Conservation (phyloP, 2,797 vertebrate genomes). For the Chelmon rostratus region DNA sequence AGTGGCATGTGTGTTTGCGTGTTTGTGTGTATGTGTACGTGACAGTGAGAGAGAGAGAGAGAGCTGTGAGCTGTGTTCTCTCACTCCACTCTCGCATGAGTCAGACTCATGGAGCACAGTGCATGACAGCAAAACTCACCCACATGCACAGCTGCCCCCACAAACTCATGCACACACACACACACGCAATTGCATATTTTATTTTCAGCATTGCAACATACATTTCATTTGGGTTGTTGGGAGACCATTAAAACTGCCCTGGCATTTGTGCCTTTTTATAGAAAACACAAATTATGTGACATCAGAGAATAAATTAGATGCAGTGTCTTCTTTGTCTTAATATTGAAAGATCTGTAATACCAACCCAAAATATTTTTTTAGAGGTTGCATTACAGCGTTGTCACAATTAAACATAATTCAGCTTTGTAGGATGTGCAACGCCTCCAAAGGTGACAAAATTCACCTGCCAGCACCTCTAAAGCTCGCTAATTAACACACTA, state of each 20-base stretch:
- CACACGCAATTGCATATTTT: constrained; percentile 28
- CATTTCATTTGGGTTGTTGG: constrained; percentile 46
- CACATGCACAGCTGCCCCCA: constrained; percentile 80
- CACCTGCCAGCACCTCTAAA: not conserved
- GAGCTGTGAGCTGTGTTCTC: constrained; percentile 67
- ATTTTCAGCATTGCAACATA: constrained; percentile 44
- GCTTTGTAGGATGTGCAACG: not conserved
- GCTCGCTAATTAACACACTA: not conserved
- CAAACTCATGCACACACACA: constrained; percentile 39
- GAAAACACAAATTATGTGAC: not conserved
- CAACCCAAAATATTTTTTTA: not conserved
- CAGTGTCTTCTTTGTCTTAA: not conserved
- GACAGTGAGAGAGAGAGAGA: constrained; percentile 13
- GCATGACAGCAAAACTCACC: constrained; percentile 81
- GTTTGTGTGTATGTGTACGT: constrained; percentile 29
- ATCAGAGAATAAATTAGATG: not conserved
- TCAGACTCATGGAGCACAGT: constrained; percentile 75
- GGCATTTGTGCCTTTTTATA: constrained; percentile 10
- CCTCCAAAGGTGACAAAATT: not conserved
- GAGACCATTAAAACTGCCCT: constrained; percentile 12
- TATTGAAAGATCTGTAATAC: not conserved
- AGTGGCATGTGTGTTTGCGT: constrained; percentile 31
- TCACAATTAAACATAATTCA: constrained; percentile 7
- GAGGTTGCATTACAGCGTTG: not conserved
- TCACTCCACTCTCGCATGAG: constrained; percentile 74